Evolutionary conservation across 2,113 vertebrate species (phyloP).

Genomic region (Hirundichthys speculiger): DNA sequence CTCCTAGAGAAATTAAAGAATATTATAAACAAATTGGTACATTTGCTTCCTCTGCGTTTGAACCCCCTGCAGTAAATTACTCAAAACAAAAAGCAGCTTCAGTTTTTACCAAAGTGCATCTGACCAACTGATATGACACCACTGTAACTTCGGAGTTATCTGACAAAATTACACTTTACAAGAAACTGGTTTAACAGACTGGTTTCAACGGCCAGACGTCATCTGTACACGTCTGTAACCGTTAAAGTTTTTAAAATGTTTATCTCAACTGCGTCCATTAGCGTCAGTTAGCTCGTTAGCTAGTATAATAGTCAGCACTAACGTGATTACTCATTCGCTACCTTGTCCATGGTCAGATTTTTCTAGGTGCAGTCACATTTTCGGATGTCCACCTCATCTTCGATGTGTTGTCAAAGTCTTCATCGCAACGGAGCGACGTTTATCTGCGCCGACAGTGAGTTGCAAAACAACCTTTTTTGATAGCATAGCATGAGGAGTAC

Average conservation of each 20-base stretch:
- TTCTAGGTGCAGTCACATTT: conserved; percentile 26
- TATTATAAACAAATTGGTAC: conserved; percentile 7
- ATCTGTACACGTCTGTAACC: not conserved
- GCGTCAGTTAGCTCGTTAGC: conserved; percentile 19
- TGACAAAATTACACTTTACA: no score
- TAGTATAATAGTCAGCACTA: conserved; percentile 2
- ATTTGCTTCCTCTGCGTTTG: no score
- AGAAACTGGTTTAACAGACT: no score
- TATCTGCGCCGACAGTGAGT: not conserved
- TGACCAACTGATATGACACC: no score
- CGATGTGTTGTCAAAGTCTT: not conserved
- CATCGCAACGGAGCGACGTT: no score
- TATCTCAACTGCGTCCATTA: no score
- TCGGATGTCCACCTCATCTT: not conserved
- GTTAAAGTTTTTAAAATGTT: conserved; percentile 7
- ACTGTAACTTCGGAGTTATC: no score
- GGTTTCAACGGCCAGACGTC: no score
- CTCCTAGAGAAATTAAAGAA: conserved; percentile 30
- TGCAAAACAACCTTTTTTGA: not conserved
- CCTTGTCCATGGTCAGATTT: conserved; percentile 58
- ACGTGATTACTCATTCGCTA: conserved; percentile 13
- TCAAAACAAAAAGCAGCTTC: no score
- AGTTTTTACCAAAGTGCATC: no score
- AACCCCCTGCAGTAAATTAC: no score
- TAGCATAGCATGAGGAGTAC: no score